Evolutionary conservation across 2,888 invertebrate species (phyloP).

Genomic region (Eupithecia dodoneata): DNA sequence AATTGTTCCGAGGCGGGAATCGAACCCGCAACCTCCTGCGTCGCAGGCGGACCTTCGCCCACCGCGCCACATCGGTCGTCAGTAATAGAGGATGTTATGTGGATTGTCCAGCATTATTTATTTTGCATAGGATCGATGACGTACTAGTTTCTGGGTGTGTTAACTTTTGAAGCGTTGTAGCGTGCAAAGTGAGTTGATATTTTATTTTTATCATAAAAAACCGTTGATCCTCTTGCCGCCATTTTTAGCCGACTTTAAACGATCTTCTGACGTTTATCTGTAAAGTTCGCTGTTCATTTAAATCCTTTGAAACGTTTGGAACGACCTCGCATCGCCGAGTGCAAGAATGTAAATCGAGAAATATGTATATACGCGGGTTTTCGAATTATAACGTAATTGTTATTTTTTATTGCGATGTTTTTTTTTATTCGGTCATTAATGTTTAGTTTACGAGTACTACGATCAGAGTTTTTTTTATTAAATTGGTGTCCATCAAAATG

Average conservation of each 20-base stretch:
- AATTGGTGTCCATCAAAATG: not conserved
- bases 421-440: not conserved
- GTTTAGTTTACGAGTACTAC: not conserved
- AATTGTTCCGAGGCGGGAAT: no score
- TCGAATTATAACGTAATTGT: not conserved
- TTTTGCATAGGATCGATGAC: no score
- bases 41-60: no score
- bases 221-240: not conserved
- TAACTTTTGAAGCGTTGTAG: not conserved
- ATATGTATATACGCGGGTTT: not conserved
- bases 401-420: not conserved
- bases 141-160: not conserved
- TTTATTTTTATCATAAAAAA: not conserved
- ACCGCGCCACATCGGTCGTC: no score
- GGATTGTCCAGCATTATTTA: no score
- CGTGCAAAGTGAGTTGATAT: not conserved
- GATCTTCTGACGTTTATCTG: not conserved
- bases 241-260: not conserved
- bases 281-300: slow-evolving; percentile 4
- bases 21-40: no score
- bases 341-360: slow-evolving; percentile 4
- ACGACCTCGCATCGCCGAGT: not conserved
- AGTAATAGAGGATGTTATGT: no score
- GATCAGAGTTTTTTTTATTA: not conserved
- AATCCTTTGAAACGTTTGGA: slow-evolving; percentile 4